Evolutionary conservation across 2,888 invertebrate genomes (phyloP).

Genomic region (Baronia brevicornis): DNA sequence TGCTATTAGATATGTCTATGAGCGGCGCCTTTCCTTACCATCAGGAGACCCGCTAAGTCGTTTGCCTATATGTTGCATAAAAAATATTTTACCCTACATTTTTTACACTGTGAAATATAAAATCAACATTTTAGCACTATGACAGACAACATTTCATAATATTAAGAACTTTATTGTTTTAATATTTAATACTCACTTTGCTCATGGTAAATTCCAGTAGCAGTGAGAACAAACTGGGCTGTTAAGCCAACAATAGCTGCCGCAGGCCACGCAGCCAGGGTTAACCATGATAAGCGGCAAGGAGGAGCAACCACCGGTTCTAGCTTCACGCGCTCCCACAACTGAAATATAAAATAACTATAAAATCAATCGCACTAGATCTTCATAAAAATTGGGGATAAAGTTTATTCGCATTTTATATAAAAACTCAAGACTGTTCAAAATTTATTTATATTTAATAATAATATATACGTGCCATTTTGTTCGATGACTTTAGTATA

Average conservation of each 20-base stretch:
- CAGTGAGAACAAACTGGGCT: constrained; percentile 82
- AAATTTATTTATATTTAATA: too few species aligned
- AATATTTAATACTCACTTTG: constrained; percentile 64
- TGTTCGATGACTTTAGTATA: too few species aligned
- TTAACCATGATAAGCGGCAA: constrained; percentile 84
- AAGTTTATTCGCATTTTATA: not conserved
- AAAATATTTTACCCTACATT: too few species aligned
- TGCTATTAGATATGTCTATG: too few species aligned
- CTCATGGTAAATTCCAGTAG: constrained; percentile 78
- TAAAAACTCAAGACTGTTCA: not conserved
- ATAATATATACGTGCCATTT: too few species aligned
- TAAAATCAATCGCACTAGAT: not conserved
- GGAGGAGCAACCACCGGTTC: constrained; percentile 73
- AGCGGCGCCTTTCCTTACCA: too few species aligned
- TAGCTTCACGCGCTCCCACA: constrained; percentile 80
- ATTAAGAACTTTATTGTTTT: too few species aligned
- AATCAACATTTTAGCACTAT: too few species aligned
- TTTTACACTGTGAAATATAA: too few species aligned
- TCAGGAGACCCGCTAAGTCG: too few species aligned
- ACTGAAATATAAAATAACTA: constrained; percentile 24
- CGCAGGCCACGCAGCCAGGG: constrained; percentile 83
- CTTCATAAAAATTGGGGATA: constrained; percentile 1
- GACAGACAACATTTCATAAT: too few species aligned
- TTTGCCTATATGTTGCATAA: too few species aligned
- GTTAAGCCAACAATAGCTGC: constrained; percentile 80